Percentiles rank a stretch among this genome's conserved stretches.
Evolutionary conservation across 2,888 invertebrate species (phyloP).

Genomic region (Drosophila greeni): DNA sequence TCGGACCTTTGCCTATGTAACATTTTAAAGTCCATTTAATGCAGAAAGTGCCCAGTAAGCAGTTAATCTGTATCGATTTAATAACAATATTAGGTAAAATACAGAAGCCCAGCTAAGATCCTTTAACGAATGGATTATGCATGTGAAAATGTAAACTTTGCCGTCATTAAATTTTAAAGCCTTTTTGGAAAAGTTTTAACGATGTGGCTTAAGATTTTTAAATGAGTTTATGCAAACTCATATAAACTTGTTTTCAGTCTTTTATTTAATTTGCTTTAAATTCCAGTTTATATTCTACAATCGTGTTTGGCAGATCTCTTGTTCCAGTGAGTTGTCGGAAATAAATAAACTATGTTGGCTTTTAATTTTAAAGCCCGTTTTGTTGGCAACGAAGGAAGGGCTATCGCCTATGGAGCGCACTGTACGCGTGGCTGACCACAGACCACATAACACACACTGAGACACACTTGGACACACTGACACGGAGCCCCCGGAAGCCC

Average conservation of each 20-base stretch:
- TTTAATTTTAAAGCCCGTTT: slow-evolving; percentile 22
- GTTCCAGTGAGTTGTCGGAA: slow-evolving; percentile 51
- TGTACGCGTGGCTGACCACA: slow-evolving; percentile 36
- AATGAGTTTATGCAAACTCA: neutral
- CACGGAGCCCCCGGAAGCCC: neutral
- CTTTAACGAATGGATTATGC: slow-evolving; percentile 1
- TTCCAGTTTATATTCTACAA: neutral
- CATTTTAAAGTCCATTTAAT: slow-evolving; percentile 11
- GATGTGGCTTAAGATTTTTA: neutral
- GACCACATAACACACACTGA: slow-evolving; percentile 5
- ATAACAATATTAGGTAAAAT: neutral
- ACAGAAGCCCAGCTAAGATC: neutral
- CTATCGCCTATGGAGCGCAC: slow-evolving; percentile 16
- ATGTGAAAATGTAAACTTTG: neutral
- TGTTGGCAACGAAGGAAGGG: neutral
- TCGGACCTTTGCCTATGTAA: slow-evolving; percentile 1
- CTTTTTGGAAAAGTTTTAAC: neutral
- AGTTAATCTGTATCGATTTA: too few species aligned
- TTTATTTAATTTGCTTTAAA: neutral
- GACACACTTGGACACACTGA: slow-evolving; percentile 1
- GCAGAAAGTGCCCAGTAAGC: neutral
- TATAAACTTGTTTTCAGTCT: neutral
- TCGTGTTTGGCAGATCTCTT: slow-evolving; percentile 9
- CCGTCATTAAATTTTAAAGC: neutral
- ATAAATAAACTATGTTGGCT: slow-evolving; percentile 16